phyloP scores from a whole-genome alignment of 2,113 vertebrate genomes.

The Pipa parva region DNA sequence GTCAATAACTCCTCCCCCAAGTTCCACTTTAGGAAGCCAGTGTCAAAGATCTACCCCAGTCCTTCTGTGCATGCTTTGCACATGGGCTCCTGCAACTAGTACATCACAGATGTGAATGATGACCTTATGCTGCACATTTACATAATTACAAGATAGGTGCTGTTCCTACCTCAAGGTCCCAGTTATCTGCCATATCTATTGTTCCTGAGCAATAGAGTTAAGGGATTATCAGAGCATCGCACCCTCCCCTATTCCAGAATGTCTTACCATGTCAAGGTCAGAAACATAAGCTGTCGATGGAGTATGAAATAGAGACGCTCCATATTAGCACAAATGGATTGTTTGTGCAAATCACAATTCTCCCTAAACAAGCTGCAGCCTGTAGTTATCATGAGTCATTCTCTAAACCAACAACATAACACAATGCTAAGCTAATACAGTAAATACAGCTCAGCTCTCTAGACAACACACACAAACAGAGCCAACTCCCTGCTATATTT shows the following conservation, averaged over 20 bases:
- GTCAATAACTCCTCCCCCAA: not conserved
- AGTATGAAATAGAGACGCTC: not conserved
- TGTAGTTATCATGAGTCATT: too few species aligned
- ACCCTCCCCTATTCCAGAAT: not conserved
- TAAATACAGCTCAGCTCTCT: too few species aligned
- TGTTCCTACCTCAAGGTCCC: slow-evolving; percentile 5
- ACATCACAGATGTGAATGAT: not conserved
- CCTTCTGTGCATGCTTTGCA: not conserved
- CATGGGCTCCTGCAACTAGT: not conserved
- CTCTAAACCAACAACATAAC: too few species aligned
- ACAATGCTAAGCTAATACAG: too few species aligned
- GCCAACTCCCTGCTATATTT: too few species aligned
- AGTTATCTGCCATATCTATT: not conserved
- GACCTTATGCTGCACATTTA: not conserved
- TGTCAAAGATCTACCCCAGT: not conserved
- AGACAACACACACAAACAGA: too few species aligned
- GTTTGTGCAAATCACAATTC: too few species aligned
- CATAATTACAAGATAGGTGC: not conserved
- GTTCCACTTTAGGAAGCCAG: not conserved
- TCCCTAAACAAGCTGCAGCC: too few species aligned
- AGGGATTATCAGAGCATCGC: not conserved
- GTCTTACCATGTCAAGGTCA: not conserved
- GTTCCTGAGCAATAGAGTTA: not conserved
- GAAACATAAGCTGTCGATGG: not conserved
- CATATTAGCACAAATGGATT: not conserved